Percentiles rank a stretch among this genome's conserved stretches.
Evolutionary conservation across 2,888 invertebrate species (phyloP).

Genomic region (Harmothoe impar): DNA sequence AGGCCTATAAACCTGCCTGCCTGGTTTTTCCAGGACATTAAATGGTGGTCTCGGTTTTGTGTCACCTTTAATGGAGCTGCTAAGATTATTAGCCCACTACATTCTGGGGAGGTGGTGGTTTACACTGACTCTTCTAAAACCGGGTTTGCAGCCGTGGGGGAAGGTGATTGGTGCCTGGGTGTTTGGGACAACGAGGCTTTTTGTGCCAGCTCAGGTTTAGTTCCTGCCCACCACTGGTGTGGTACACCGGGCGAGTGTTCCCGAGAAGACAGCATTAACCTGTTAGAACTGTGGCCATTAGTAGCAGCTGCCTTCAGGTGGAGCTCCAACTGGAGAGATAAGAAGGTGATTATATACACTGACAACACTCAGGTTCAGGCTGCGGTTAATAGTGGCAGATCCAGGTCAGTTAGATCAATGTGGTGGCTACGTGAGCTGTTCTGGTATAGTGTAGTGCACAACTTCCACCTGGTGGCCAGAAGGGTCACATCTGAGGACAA

Average conservation of each 20-base stretch:
- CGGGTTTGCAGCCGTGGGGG: background rate
- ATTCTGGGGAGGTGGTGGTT: background rate
- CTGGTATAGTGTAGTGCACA: background rate
- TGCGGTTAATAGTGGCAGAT: background rate
- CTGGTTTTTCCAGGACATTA: background rate
- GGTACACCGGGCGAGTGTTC: background rate
- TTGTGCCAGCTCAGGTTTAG: no score
- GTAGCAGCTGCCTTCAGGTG: background rate
- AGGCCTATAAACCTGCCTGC: background rate
- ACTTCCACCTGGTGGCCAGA: no score
- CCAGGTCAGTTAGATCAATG: background rate
- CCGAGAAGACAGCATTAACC: background rate
- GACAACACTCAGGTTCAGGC: background rate
- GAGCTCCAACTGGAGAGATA: background rate
- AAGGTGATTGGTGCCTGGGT: background rate
- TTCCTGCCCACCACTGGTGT: background rate
- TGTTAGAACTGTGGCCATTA: background rate
- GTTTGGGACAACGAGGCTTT: background rate
- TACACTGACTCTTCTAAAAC: background rate
- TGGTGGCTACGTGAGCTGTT: background rate
- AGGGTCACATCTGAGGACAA: no score
- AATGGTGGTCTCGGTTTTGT: no score
- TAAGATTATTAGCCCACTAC: no score
- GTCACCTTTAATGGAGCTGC: no score
- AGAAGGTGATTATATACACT: background rate